Base-by-base conservation (phyloP, 2,797 vertebrate species). In the Girardinus metallicus region DNA sequence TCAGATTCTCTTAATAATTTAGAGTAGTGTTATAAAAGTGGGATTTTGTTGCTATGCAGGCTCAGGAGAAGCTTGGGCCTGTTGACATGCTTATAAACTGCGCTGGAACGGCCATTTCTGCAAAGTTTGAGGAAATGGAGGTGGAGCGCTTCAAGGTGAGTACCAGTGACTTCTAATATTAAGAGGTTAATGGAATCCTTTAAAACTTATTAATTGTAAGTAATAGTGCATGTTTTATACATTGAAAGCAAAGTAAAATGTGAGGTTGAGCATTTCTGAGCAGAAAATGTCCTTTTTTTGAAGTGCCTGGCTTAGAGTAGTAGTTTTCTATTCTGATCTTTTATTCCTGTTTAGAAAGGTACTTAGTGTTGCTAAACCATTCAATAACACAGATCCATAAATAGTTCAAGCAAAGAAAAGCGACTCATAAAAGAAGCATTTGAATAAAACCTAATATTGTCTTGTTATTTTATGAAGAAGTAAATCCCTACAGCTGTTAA, bases 41-140 rank as follows among this genome's bases (percentile, higher is more conserved):
- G 1, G 0, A 49, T 49, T 93, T 78, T 77, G 41, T 44, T 82
- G 11, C 44, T 73, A 1, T 78, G 31, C 86, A 99, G 99, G 98
- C 98, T 90, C 98, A 99, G 85, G 98, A 99, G 91, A 99, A 99
- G 85, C 90, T 99, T 76, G 99, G 99, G 4, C 99, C 99, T 0
- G 98, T 99, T 83, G 98, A 99, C 89, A 98, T 99, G 98, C 96
- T 99, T 44, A 97, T 99, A 66, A 99, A 99, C 93, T 99, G 98
- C 81, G 98, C 99, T 3, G 99, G 99, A 83, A 96, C 51, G 1
- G 92, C 99, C 6, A 9, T 97, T 81, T 95, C 97, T 73, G 97
- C 94, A 80, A 99, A 97, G 89, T 99, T 99, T 94, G 99, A 99
- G 86, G 97, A 99, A 51, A 93, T 98, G 53, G 97, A 98, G 75